Evolutionary conservation across 2,113 vertebrate species (phyloP), one percentile per base, ranked within the genome.

Genomic region (Atlantisia rogersi): DNA sequence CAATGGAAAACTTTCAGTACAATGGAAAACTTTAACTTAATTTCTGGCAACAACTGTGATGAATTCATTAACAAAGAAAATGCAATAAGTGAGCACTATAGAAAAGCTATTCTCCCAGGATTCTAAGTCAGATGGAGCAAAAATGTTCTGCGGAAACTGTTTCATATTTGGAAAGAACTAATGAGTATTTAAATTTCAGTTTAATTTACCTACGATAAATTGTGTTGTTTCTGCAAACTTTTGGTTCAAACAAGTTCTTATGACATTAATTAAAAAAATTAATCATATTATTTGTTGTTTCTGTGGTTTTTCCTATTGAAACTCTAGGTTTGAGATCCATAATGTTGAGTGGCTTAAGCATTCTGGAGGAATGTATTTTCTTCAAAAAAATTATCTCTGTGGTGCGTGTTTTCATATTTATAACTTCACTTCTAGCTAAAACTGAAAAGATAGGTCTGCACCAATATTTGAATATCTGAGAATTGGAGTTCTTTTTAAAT

Each of bases 11-110:
- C 39, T 40, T 94, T 94, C 82, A 35, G 15, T 81, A 85, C 55
- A 88, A 65, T 50, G 4, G 5, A 80, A 76, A 82, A 18, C 48
- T 65, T 85, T 76, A 17, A 28, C 71, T 71, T 92, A 75, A 42
- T 92, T 95, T 89, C 35, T 71, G 42, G 25, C 25, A 93, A 86
- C 6, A 75, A 78, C 12, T 82, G 35, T 62, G 80, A 82, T 92
- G 26, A 88, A 88, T 69, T 88, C 8, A 64, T 79, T 82, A 95
- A 6, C 28, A 79, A 86, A 90, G 73, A 82, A 94, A 89, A 81
- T 68, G 4, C 2, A 65, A 26, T 31, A 68, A 73, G 65, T 28
- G 46, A 90, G 8, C 14, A 73, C 35, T 80, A 18, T 4, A 53
- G 62, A 85, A 79, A 80, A 83, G 15, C 4, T 74, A 2, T 67